Evolutionary conservation across 2,888 invertebrate genomes (phyloP), one percentile per base, ranked within the genome.

Genomic region (Dryomyza anilis): DNA sequence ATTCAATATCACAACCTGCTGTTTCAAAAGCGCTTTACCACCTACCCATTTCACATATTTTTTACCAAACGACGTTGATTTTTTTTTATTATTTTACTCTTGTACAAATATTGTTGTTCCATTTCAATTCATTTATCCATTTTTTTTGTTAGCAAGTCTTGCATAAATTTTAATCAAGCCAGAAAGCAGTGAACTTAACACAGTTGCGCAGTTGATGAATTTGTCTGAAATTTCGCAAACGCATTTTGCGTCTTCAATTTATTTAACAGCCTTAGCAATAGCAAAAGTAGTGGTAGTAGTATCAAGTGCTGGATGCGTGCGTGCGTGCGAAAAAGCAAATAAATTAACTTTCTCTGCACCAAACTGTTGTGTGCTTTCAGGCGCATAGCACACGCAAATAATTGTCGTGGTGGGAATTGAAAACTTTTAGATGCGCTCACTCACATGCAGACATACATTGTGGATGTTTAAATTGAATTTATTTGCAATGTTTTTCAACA

Each of bases 301-400:
- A n/a, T n/a, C n/a, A n/a, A n/a, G n/a, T n/a, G n/a, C n/a, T n/a
- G n/a, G 16, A 39, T n/a, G 19, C 6, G 43, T 16, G 43, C 33
- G 6, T 19, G 16, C 43, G 43, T 19, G 43, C 43, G 2, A 48
- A 4, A 3, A 12, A 7, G 14, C 16, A 3, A 33, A 23, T 1
- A 2, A 36, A 14, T 33, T 10, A 23, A n/a, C 3, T n/a, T n/a
- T n/a, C n/a, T n/a, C n/a, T n/a, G 2, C 10, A 27, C 23, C 2
- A 50, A 25, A 50, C n/a, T 14, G 50, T 14, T 25, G 50, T 27
- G 27, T 50, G 50, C 55, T 55, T 55, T 55, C 23, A 55, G 55
- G 55, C 16, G 2, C 23, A 36, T 25, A 36, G n/a, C 36, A 12
- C 8, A 33, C 21, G 10, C 21, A 23, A 36, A 36, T 55, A 36